Evolutionary conservation across 2,888 invertebrate species (phyloP).

Genomic region (Brenthis daphne): DNA sequence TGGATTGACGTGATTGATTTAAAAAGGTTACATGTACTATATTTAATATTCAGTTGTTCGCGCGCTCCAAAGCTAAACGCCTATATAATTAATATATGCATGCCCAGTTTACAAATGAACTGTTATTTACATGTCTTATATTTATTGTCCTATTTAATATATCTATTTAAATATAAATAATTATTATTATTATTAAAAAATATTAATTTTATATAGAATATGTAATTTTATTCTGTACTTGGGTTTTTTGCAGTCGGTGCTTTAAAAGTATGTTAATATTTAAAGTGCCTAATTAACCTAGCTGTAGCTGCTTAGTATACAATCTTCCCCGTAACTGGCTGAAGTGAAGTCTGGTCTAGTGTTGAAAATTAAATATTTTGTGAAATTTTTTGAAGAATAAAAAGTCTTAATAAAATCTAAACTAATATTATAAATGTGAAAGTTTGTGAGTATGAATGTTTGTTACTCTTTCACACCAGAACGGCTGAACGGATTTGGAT

Average conservation of each 20-base stretch:
- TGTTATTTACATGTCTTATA: background rate
- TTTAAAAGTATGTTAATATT: conserved; percentile 16
- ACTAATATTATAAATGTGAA: no score
- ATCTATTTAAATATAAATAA: background rate
- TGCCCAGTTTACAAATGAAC: conserved; percentile 17
- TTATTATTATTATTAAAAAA: background rate
- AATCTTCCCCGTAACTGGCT: background rate
- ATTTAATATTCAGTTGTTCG: conserved; percentile 30
- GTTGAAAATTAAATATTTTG: background rate
- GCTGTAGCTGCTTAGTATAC: background rate
- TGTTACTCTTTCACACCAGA: no score
- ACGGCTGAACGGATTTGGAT: no score
- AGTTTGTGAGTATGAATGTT: no score
- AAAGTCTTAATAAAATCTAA: no score
- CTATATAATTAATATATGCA: conserved; percentile 24
- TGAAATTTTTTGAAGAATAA: no score
- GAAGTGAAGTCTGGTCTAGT: background rate
- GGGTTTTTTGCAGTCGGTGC: background rate
- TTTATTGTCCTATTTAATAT: conserved; percentile 5
- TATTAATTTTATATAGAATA: no score
- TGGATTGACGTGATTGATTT: background rate
- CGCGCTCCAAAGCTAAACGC: conserved; percentile 30
- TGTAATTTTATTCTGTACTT: background rate
- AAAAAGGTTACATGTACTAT: background rate
- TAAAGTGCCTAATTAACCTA: conserved; percentile 15